Base-by-base conservation (phyloP, 2,113 vertebrate species). In the Edolisoma coerulescens region DNA sequence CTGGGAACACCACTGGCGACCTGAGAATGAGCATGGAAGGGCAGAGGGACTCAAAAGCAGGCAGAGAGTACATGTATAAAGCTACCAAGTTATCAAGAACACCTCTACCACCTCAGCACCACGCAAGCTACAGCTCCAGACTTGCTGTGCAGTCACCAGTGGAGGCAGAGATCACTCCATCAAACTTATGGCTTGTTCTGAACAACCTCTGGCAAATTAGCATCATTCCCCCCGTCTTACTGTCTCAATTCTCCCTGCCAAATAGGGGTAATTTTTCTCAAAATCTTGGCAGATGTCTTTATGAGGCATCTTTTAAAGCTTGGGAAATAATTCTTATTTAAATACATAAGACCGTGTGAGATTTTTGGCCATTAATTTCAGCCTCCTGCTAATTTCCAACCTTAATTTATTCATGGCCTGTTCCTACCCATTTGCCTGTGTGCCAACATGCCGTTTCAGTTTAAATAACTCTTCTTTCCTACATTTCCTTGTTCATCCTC, bases 351-450 rank as follows among this genome's bases (percentile, higher is more conserved):
- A 67, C 83, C 3, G 5, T 0, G 52, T 18, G 9, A 89, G 76
- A 60, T n/a, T 92, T 95, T 49, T 92, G 80, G 64, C 56, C 94
- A 89, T 93, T 84, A 91, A 92, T 95, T 90, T 93, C 60, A 91
- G 60, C 44, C 80, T 84, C 67, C 84, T 84, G 86, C 74, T 96
- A 97, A 96, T 95, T 95, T 76, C 81, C 89, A 91, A 74, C 49
- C 45, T 85, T 69, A 82, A 95, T 94, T 93, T 96, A 96, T 95
- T 93, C 84, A 89, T 37, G 65, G 81, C 61, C 53, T 84, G 84
- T 33, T 94, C 77, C 39, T 89, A 90, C 26, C 77, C 84, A 82
- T 95, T 94, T 91, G 91, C 82, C 65, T 20, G 19, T 35, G 52
- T 61, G 93, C 93, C 96, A 97, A 68, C 47, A 59, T 0, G 22